A percentile compares a stretch with the other conserved stretches of the same genome.
Conservation (phyloP, 2,888 invertebrate species). For the Leucania comma region DNA sequence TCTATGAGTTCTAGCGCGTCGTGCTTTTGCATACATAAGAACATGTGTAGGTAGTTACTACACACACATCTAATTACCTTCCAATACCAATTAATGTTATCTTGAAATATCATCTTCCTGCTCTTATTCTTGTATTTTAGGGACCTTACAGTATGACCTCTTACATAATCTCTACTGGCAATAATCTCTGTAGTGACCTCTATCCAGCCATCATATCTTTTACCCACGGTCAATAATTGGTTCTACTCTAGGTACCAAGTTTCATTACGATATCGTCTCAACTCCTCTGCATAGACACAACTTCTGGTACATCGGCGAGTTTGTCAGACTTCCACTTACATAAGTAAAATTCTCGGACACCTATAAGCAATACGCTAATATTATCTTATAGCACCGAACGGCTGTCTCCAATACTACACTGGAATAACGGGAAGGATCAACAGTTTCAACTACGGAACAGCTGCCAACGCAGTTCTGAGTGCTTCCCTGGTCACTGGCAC, state of each 20-base stretch:
- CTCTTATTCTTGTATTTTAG: not conserved
- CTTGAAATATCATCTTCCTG: not conserved
- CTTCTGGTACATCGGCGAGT: not conserved
- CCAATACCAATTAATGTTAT: too few relatives aligned
- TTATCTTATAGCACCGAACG: slow-evolving; percentile 92
- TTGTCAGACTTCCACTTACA: not conserved
- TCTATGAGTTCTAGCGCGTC: too few relatives aligned
- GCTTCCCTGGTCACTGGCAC: slow-evolving; percentile 92
- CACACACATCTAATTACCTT: too few relatives aligned
- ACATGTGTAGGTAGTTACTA: too few relatives aligned
- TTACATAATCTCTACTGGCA: not conserved
- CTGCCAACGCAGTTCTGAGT: slow-evolving; percentile 89
- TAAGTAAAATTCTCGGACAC: not conserved
- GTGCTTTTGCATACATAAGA: too few relatives aligned
- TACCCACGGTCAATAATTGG: too few relatives aligned
- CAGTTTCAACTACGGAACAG: slow-evolving; percentile 94
- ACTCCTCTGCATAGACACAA: not conserved
- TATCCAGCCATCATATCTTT: too few relatives aligned
- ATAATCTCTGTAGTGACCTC: too few relatives aligned
- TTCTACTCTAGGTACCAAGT: too few relatives aligned
- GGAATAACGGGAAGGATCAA: slow-evolving; percentile 91
- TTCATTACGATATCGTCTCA: too few relatives aligned
- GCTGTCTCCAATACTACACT: slow-evolving; percentile 94
- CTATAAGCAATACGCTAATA: not conserved
- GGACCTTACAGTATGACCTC: not conserved